Evolutionary conservation across 2,797 vertebrate species (phyloP).

Genomic region (Sebastes reedi): DNA sequence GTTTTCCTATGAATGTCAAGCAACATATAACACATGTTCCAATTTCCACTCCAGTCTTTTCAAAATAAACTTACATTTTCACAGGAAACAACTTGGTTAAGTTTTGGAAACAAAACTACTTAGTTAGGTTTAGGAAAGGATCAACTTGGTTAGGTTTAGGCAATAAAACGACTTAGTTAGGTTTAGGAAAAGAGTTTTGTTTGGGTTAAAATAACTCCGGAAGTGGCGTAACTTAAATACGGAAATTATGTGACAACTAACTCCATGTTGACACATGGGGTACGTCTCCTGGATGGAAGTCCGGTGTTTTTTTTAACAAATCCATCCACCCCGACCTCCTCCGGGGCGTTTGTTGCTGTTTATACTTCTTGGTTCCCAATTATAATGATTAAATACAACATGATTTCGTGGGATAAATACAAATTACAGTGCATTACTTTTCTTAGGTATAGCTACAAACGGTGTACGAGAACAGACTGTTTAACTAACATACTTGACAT

Average conservation of each 20-base stretch:
- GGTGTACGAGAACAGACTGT: background rate
- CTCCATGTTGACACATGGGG: background rate
- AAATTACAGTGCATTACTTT: background rate
- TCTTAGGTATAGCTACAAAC: background rate
- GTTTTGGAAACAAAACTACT: no score
- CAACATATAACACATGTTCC: background rate
- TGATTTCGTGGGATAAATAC: background rate
- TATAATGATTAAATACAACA: background rate
- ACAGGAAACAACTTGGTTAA: background rate
- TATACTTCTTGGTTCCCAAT: no score
- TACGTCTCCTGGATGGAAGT: background rate
- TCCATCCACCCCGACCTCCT: background rate
- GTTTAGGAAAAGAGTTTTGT: no score
- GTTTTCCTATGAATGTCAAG: background rate
- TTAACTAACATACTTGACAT: slow-evolving; percentile 14
- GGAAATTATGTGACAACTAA: background rate
- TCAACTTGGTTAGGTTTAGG: no score
- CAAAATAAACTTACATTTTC: background rate
- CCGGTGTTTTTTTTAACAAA: background rate
- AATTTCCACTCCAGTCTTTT: background rate
- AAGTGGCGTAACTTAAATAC: background rate
- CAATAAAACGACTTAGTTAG: no score
- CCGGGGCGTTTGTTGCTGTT: background rate
- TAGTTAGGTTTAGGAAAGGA: no score
- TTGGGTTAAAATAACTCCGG: background rate